Conservation (phyloP, 2,888 invertebrate species). For the Pollenia labialis region DNA sequence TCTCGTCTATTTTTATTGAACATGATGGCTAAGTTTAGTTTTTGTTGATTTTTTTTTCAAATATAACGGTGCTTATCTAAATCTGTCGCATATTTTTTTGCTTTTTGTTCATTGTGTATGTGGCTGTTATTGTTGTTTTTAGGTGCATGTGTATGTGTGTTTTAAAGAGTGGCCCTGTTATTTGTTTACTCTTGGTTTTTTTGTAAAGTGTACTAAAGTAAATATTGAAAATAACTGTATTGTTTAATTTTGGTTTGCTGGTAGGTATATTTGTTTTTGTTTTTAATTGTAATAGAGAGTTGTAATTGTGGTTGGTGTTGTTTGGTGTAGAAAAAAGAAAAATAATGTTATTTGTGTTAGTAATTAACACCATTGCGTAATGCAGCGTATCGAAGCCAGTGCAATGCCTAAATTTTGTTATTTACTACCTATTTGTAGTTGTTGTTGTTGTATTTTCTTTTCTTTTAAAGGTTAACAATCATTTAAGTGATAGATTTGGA, state of each 20-base stretch:
- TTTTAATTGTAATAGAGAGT: neutral
- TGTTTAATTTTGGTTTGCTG: neutral
- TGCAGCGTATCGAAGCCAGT: constrained; percentile 83
- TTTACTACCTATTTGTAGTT: constrained; percentile 27
- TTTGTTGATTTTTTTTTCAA: constrained; percentile 23
- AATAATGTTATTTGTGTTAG: constrained; percentile 75
- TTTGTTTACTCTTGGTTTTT: neutral
- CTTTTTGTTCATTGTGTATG: neutral
- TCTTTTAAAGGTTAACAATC: neutral
- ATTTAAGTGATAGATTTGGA: neutral
- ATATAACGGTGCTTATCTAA: constrained; percentile 64
- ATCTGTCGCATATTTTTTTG: constrained; percentile 58
- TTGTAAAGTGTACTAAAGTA: neutral
- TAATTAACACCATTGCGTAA: constrained; percentile 84
- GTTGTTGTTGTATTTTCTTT: neutral
- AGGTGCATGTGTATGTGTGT: too few relatives aligned
- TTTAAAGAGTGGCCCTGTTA: neutral
- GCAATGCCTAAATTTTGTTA: constrained; percentile 76
- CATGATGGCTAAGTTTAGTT: constrained; percentile 32
- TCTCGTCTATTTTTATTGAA: constrained; percentile 36
- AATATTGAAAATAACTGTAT: neutral
- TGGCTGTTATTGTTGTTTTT: neutral
- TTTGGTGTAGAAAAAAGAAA: neutral
- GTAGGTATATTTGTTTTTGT: neutral
- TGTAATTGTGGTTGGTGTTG: neutral